Evolutionary conservation across 2,888 invertebrate genomes (phyloP).

Genomic region (Troides aeacus): DNA sequence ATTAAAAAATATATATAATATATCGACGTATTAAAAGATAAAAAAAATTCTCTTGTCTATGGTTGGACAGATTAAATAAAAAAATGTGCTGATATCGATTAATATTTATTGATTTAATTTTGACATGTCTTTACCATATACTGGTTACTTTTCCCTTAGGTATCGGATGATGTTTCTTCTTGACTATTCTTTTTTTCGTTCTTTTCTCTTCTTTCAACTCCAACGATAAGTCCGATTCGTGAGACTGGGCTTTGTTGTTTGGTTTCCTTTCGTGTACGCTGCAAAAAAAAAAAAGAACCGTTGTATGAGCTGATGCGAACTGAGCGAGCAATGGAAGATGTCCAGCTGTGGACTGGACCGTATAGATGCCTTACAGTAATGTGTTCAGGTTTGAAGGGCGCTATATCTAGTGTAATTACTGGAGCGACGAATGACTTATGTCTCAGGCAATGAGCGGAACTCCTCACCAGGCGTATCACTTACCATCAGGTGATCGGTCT

Average conservation of each 20-base stretch:
- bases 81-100: constrained; percentile 16
- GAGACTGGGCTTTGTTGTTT: constrained; percentile 13
- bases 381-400: too few species aligned
- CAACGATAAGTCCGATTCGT: constrained; percentile 18
- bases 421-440: too few species aligned
- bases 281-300: neutral
- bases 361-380: too few species aligned
- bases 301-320: too few species aligned
- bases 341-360: too few species aligned
- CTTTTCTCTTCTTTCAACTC: constrained; percentile 1
- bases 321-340: too few species aligned
- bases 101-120: constrained; percentile 12
- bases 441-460: too few species aligned
- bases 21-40: neutral
- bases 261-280: constrained; percentile 16
- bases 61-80: constrained; percentile 20
- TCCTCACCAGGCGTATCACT: too few species aligned
- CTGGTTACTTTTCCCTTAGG: constrained; percentile 2
- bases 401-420: too few species aligned
- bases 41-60: constrained; percentile 3
- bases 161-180: neutral
- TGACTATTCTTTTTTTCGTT: neutral
- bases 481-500: too few species aligned
- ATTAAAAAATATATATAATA: too few species aligned
- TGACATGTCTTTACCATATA: neutral